Conservation (phyloP, 2,113 vertebrate genomes). For the Bos taurus region DNA sequence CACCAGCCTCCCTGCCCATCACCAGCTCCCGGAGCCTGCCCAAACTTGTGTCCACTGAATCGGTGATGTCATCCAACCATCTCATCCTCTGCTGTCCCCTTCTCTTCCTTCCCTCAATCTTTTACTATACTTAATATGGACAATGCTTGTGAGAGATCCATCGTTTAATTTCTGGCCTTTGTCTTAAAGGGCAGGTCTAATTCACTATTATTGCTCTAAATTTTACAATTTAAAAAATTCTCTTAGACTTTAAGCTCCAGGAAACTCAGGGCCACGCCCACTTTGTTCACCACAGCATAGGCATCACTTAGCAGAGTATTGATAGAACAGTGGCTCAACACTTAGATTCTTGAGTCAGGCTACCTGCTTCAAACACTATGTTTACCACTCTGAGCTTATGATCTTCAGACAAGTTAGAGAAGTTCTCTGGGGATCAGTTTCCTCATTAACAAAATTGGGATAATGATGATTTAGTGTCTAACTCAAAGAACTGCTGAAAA, state of each 20-base stretch:
- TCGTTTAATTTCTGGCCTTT: background rate
- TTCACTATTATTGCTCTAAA: background rate
- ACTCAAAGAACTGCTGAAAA: background rate
- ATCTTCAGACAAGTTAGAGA: background rate
- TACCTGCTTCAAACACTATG: background rate
- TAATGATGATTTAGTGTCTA: background rate
- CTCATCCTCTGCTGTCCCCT: background rate
- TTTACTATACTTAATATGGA: background rate
- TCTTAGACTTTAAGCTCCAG: background rate
- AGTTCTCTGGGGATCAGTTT: background rate
- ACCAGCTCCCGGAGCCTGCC: accelerated
- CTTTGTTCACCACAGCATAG: background rate
- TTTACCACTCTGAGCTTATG: background rate
- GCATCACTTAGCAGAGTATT: background rate
- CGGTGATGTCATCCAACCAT: too few relatives aligned
- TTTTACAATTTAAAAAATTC: background rate
- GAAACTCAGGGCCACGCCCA: background rate
- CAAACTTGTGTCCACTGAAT: too few relatives aligned
- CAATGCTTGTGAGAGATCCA: background rate
- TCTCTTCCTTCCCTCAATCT: background rate
- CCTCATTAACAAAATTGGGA: background rate
- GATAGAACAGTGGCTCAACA: background rate
- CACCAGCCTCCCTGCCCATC: too few relatives aligned
- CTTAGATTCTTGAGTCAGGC: background rate
- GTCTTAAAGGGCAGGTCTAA: background rate